These are phyloP conservation scores for Biston betularia DNA, from an alignment of 2,888 invertebrate genomes.

Conservation along the genomic window DNA sequence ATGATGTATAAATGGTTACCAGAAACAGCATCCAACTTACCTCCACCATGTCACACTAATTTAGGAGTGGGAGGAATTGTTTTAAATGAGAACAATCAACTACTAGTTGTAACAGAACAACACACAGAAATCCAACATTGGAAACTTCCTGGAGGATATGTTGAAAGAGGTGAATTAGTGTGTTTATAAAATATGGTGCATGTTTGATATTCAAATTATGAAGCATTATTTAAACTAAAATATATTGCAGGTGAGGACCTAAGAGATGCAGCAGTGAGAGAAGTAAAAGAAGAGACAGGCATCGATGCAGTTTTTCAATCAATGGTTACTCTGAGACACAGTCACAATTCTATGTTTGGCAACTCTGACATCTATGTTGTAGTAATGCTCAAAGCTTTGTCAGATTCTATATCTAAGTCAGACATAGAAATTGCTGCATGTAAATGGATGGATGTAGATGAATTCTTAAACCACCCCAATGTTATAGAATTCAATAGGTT, in stretches of 20 bases:
- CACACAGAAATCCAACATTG: conserved; percentile 87
- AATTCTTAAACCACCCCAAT: conserved; percentile 89
- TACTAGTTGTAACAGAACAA: conserved; percentile 93
- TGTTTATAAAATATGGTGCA: not conserved
- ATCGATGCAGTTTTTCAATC: conserved; percentile 91
- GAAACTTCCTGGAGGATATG: conserved; percentile 97
- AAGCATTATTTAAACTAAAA: not conserved
- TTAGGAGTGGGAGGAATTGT: conserved; percentile 95
- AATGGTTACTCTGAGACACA: conserved; percentile 92
- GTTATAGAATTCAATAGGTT: conserved; percentile 90
- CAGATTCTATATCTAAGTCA: conserved; percentile 88
- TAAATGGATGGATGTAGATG: conserved; percentile 93
- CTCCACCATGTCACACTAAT: conserved; percentile 92
- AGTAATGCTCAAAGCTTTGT: conserved; percentile 89
- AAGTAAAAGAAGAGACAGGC: conserved; percentile 96
- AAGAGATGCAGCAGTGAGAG: conserved; percentile 92
- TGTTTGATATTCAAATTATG: not conserved
- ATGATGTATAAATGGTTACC: conserved; percentile 94
- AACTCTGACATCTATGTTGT: conserved; percentile 96
- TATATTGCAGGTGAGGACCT: conserved; percentile 91
- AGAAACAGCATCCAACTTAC: conserved; percentile 85
- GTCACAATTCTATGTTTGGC: conserved; percentile 90
- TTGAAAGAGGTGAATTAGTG: conserved; percentile 89
- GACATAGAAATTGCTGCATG: conserved; percentile 92
- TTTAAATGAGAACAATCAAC: conserved; percentile 90